Conservation (phyloP, 2,888 invertebrate genomes). For the Pollenia amentaria region DNA sequence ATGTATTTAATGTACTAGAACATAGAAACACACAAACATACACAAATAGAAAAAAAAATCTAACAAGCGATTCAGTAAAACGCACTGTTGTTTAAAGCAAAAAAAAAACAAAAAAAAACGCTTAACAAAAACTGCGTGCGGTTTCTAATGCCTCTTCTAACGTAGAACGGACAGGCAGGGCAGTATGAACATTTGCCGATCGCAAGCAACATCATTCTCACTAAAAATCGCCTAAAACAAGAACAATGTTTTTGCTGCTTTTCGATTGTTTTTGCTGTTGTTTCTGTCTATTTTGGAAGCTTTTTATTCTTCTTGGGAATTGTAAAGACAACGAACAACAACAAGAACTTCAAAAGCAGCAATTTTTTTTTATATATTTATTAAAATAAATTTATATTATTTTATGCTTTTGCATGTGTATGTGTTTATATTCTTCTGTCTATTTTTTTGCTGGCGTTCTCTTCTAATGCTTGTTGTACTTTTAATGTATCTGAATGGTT, state of each 20-base stretch:
- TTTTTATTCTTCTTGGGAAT: conserved; percentile 49
- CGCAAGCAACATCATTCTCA: conserved; percentile 37
- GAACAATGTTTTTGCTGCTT: conserved; percentile 29
- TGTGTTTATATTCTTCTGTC: conserved; percentile 44
- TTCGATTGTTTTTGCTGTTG: background rate
- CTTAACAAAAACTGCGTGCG: conserved; percentile 64
- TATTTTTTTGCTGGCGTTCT: conserved; percentile 11
- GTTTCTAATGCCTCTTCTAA: conserved; percentile 22
- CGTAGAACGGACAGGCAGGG: background rate
- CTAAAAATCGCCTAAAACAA: conserved; percentile 43
- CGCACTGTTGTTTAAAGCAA: conserved; percentile 65
- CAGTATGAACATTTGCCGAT: conserved; percentile 50
- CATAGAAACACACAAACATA: conserved; percentile 27
- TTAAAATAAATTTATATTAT: conserved; percentile 33
- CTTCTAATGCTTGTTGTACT: conserved; percentile 24
- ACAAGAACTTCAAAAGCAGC: background rate
- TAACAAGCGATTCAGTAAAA: conserved; percentile 39
- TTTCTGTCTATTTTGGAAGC: conserved; percentile 56
- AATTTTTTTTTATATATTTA: conserved; percentile 12
- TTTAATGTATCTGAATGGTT: conserved; percentile 11
- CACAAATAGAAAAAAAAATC: background rate
- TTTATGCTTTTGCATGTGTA: conserved; percentile 56
- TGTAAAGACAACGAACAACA: conserved; percentile 37
- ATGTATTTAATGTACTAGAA: conserved; percentile 45
- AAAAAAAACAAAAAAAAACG: conserved; percentile 1